Base-by-base conservation (phyloP, 2,888 invertebrate genomes). In the Ametastegia equiseti region DNA sequence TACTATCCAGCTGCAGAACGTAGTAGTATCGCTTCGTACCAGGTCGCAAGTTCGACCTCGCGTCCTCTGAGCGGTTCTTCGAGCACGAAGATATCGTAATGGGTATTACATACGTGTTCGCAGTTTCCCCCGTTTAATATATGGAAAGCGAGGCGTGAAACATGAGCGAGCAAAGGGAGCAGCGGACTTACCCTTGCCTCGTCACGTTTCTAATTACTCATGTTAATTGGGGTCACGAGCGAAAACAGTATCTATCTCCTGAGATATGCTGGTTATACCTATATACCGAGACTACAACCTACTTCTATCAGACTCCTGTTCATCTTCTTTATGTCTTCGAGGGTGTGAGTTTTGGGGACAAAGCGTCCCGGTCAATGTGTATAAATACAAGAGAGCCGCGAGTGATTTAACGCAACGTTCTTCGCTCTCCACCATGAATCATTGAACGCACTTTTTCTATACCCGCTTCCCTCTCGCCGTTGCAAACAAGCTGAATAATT, bases 191-290 rank as follows among this genome's bases (percentile, higher is more conserved):
- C 71, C 71, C 45, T n/a, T 47, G 15, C 71, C 30, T 47, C 47
- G 47, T 23, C 71, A 71, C 45, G 45, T 71, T 30, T 71, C 71
- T 71, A 71, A 71, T 71, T 71, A 71, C 47, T 71, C 71, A 71
- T 47, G 23, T 71, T 45, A 71, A 71, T 71, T 45, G 71, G n/a
- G 71, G 71, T 71, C 71, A 36, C 30, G 45, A 45, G 27, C 5
- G 47, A 71, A 27, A 30, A 47, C 71, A n/a, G 23, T 71, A 71
- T 71, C 71, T 47, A 47, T 71, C 71, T 47, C 23, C 15, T 27
- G 27, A 71, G 71, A 47, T 45, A 47, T 13, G 47, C 6, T n/a
- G 71, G 30, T 45, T 30, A n/a, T 71, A 27, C 60, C 13, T 30
- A 54, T 27, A 27, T 30, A 1, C 45, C 9, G 3, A n/a, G 9